Evolutionary conservation across 2,113 vertebrate genomes (phyloP).

Genomic region (Corythaeola cristata): DNA sequence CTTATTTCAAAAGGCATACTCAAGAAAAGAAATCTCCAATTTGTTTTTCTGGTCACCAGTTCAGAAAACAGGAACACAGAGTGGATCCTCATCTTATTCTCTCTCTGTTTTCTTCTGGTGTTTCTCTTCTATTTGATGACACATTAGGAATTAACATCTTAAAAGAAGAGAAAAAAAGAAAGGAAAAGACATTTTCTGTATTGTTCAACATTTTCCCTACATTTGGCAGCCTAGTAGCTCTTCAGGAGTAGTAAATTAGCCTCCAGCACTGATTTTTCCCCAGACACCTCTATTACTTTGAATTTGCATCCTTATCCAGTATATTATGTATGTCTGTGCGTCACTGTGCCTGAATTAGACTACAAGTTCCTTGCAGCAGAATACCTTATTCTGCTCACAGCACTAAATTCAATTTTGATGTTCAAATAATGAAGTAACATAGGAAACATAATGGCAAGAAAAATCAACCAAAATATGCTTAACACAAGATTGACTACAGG

Average conservation of each 20-base stretch:
- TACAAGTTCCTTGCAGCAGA: conserved; percentile 10
- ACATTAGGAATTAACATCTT: not conserved
- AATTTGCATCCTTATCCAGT: conserved; percentile 35
- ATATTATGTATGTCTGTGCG: conserved; percentile 34
- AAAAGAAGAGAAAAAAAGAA: not conserved
- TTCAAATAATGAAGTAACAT: not conserved
- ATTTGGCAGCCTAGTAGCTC: not conserved
- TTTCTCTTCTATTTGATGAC: not conserved
- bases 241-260: conserved; percentile 23
- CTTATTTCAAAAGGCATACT: not conserved
- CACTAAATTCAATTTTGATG: not conserved
- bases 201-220: not conserved
- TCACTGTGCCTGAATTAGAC: conserved; percentile 42
- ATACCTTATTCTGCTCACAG: conserved; percentile 35
- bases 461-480: not conserved
- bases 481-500: not conserved
- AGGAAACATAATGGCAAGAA: not conserved
- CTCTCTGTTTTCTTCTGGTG: not conserved
- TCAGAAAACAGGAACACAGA: not conserved
- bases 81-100: not conserved
- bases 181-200: not conserved
- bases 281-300: conserved; percentile 15
- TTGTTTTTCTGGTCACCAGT: not conserved
- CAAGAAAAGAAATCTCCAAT: not conserved
- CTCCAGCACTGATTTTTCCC: conserved; percentile 46